Conservation (phyloP, 2,888 invertebrate species). For the Tridacna gigas region DNA sequence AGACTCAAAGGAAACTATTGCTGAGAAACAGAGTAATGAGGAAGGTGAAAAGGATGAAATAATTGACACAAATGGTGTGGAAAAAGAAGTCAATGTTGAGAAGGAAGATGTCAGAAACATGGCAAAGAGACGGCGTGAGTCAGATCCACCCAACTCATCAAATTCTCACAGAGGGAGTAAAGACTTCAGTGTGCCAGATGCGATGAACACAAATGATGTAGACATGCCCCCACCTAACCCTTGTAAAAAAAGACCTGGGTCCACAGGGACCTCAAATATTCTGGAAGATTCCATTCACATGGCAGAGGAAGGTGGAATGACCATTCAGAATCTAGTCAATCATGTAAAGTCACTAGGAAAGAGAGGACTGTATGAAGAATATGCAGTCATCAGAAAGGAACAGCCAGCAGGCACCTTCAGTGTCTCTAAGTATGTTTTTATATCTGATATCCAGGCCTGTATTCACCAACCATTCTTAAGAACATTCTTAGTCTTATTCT, state of each 20-base stretch:
- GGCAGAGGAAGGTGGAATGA: constrained; percentile 85
- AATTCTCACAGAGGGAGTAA: constrained; percentile 17
- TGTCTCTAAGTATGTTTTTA: constrained; percentile 90
- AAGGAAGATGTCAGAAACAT: constrained; percentile 65
- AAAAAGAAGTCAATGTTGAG: constrained; percentile 73
- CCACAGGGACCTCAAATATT: constrained; percentile 72
- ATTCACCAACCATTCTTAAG: too few relatives aligned
- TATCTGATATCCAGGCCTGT: too few relatives aligned
- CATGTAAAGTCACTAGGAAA: constrained; percentile 91
- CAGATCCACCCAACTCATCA: constrained; percentile 42
- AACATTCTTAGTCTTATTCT: too few relatives aligned
- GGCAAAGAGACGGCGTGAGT: constrained; percentile 65
- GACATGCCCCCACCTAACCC: constrained; percentile 59
- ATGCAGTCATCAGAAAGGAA: constrained; percentile 93
- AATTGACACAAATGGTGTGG: constrained; percentile 66
- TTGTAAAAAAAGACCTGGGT: constrained; percentile 75
- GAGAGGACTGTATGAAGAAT: constrained; percentile 93
- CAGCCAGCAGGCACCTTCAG: constrained; percentile 95
- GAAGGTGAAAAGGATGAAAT: constrained; percentile 84
- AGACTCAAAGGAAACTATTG: constrained; percentile 79
- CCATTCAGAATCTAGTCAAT: constrained; percentile 91
- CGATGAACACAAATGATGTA: constrained; percentile 43
- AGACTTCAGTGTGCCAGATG: constrained; percentile 32
- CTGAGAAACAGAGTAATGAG: constrained; percentile 89
- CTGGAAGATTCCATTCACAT: constrained; percentile 80